Conservation (phyloP, 2,888 invertebrate species). For the Tetragnatha montana region DNA sequence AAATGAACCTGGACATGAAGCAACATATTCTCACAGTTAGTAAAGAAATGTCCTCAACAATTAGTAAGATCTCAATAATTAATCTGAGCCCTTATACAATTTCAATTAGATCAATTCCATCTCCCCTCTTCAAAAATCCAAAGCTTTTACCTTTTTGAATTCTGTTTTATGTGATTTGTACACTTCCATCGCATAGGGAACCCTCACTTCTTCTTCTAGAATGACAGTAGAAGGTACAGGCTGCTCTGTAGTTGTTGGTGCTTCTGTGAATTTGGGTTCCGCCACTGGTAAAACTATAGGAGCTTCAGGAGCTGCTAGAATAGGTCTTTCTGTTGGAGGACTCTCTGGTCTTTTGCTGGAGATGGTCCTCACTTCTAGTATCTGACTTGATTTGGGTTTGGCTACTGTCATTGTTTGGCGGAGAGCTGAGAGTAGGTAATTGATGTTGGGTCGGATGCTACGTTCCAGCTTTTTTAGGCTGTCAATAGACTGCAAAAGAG, state of each 20-base stretch:
- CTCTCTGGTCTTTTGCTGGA: not conserved
- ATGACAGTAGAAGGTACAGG: not conserved
- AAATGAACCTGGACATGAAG: too few relatives aligned
- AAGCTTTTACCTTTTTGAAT: not conserved
- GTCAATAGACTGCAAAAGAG: constrained; percentile 14
- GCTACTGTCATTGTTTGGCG: constrained; percentile 1
- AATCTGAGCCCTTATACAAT: too few relatives aligned
- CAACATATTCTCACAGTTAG: too few relatives aligned
- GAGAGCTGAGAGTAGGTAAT: constrained; percentile 1
- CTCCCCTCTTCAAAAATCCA: too few relatives aligned
- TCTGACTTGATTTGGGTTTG: not conserved
- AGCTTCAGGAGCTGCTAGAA: not conserved
- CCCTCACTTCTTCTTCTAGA: not conserved
- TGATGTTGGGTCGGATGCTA: not conserved
- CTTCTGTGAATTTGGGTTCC: not conserved
- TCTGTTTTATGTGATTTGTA: not conserved
- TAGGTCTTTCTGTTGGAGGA: not conserved
- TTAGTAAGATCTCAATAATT: too few relatives aligned
- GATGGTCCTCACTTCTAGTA: not conserved
- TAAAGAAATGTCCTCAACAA: too few relatives aligned
- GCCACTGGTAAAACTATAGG: not conserved
- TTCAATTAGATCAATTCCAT: too few relatives aligned
- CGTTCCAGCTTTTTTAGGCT: constrained; percentile 18
- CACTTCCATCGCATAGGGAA: not conserved
- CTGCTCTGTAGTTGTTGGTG: not conserved